Conservation (phyloP, 2,888 invertebrate species). For the Zeuzera pyrina region DNA sequence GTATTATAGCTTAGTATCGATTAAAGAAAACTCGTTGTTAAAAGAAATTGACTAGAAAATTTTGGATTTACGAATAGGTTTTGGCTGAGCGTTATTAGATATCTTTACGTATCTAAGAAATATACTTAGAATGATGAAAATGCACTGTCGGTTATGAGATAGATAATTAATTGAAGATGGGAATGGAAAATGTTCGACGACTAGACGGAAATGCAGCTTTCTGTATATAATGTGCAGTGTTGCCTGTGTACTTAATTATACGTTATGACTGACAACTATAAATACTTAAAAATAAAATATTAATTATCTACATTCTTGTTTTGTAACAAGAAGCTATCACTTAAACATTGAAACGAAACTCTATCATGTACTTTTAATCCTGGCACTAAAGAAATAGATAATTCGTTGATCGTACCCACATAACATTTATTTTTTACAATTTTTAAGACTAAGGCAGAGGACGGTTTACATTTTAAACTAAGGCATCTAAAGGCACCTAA, state of each 20-base stretch:
- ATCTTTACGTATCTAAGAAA: no score
- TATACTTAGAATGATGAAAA: no score
- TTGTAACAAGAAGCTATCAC: no score
- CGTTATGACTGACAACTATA: not conserved
- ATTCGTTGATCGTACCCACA: conserved; percentile 55
- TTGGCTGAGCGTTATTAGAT: not conserved
- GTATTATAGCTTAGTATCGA: conserved; percentile 51
- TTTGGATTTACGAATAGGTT: conserved; percentile 40
- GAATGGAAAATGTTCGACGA: conserved; percentile 20
- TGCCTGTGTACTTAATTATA: not conserved
- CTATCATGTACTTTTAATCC: no score
- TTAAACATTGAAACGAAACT: no score
- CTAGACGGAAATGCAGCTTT: conserved; percentile 40
- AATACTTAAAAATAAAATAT: no score
- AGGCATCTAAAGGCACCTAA: conserved; percentile 61
- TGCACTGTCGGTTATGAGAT: no score
- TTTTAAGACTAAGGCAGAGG: conserved; percentile 53
- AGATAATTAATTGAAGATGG: no score
- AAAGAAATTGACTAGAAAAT: conserved; percentile 63
- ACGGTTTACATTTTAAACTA: conserved; percentile 51
- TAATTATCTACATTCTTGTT: no score
- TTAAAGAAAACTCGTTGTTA: conserved; percentile 35
- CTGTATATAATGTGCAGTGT: not conserved
- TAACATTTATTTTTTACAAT: conserved; percentile 9
- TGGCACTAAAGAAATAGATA: conserved; percentile 56